phyloP scores from a whole-genome alignment of 2,888 invertebrate genomes.

The Leptothorax acervorum region DNA sequence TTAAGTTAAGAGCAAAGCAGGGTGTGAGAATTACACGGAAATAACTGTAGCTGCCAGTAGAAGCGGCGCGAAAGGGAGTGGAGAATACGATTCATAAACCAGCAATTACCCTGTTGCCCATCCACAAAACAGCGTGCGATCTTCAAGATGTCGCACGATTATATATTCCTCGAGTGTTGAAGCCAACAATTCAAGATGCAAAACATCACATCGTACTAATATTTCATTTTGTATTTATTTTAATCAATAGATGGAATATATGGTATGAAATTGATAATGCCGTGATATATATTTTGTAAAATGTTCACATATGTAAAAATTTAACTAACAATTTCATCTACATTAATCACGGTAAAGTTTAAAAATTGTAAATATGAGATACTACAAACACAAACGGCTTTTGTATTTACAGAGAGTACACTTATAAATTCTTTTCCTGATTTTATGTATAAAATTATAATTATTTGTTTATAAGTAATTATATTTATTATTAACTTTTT shows the following conservation, averaged over 20 bases:
- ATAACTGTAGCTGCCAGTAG: slow-evolving; percentile 77
- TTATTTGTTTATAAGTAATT: not conserved
- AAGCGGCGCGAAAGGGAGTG: slow-evolving; percentile 61
- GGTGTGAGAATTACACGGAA: slow-evolving; percentile 82
- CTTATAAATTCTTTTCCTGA: not conserved
- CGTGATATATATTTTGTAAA: not conserved
- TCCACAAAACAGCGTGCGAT: slow-evolving; percentile 57
- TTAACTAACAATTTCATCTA: not conserved
- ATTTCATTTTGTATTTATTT: not conserved
- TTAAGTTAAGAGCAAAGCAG: slow-evolving; percentile 80
- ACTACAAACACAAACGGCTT: not conserved
- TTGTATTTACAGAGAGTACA: not conserved
- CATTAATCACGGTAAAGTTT: not conserved
- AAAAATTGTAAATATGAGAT: not conserved
- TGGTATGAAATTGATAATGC: not conserved
- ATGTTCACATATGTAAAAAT: not conserved
- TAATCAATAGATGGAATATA: not conserved
- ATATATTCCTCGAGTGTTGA: slow-evolving; percentile 10
- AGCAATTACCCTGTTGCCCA: slow-evolving; percentile 81
- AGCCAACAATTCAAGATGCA: slow-evolving; percentile 23
- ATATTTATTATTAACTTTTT: not conserved
- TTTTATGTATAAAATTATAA: not conserved
- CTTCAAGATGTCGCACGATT: slow-evolving; percentile 41
- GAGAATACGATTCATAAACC: slow-evolving; percentile 85
- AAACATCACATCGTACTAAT: slow-evolving; percentile 6